Evolutionary conservation across 2,888 invertebrate species (phyloP).

Genomic region (Orthonychiurus folsomi): DNA sequence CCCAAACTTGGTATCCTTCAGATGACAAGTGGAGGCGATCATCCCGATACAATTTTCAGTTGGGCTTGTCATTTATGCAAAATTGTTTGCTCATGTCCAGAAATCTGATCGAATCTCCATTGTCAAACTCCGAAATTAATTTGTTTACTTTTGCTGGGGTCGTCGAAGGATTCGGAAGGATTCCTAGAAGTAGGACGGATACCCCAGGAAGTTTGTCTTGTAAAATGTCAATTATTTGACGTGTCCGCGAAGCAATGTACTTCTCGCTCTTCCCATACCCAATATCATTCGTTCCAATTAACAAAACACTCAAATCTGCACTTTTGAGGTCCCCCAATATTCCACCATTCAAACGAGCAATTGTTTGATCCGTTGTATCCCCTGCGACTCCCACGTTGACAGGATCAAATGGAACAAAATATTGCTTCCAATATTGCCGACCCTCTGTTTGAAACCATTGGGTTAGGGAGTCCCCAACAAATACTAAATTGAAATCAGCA

Average conservation of each 20-base stretch:
- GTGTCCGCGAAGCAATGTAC: slow-evolving; percentile 13
- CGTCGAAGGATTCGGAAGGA: slow-evolving; percentile 18
- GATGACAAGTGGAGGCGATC: slow-evolving; percentile 18
- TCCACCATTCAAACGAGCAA: slow-evolving; percentile 19
- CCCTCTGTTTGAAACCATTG: slow-evolving; percentile 15
- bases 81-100: slow-evolving; percentile 23
- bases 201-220: slow-evolving; percentile 16
- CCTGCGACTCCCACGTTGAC: slow-evolving; percentile 19
- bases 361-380: slow-evolving; percentile 14
- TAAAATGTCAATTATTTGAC: slow-evolving; percentile 18
- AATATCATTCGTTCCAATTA: slow-evolving; percentile 24
- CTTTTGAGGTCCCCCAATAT: slow-evolving; percentile 17
- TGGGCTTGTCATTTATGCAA: slow-evolving; percentile 13
- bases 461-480: slow-evolving; percentile 27
- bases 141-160: slow-evolving; percentile 20
- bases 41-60: slow-evolving; percentile 11
- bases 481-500: slow-evolving; percentile 14
- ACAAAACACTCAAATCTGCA: slow-evolving; percentile 14
- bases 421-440: slow-evolving; percentile 16
- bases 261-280: not conserved
- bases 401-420: slow-evolving; percentile 17
- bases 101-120: slow-evolving; percentile 17
- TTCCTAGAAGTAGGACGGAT: slow-evolving; percentile 20
- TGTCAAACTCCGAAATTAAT: slow-evolving; percentile 10
- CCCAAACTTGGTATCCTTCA: slow-evolving; percentile 21